These are phyloP conservation scores for Symphodus melops DNA, from an alignment of 2,113 vertebrate genomes.

Conservation along the genomic window DNA sequence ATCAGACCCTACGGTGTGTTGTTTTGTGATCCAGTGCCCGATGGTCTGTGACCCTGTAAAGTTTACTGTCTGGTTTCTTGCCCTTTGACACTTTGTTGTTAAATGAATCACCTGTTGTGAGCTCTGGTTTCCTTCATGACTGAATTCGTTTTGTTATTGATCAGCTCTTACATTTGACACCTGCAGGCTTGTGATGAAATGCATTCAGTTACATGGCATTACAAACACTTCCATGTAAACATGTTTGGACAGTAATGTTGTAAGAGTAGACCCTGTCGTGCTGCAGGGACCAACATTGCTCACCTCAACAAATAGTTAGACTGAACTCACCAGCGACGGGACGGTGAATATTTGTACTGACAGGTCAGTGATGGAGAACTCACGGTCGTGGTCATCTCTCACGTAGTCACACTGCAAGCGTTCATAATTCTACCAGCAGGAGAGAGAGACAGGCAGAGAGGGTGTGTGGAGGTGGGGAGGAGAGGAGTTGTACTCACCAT, in stretches of 20 bases:
- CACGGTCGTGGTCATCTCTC: conserved; percentile 97
- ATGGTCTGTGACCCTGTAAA: too few relatives aligned
- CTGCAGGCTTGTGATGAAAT: background rate
- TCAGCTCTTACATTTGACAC: background rate
- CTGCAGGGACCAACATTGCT: background rate
- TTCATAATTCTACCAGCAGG: conserved; percentile 93
- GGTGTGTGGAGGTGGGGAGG: conserved; percentile 73
- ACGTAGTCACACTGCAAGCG: conserved; percentile 97
- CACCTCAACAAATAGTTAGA: conserved; percentile 2
- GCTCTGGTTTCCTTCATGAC: too few relatives aligned
- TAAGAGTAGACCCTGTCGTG: background rate
- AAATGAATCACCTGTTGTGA: too few relatives aligned
- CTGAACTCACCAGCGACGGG: conserved; percentile 93
- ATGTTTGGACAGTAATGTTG: too few relatives aligned
- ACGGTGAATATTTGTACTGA: conserved; percentile 99
- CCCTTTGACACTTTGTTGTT: too few relatives aligned
- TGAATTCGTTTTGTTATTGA: too few relatives aligned
- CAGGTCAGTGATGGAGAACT: conserved; percentile 97
- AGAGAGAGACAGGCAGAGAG: conserved; percentile 85
- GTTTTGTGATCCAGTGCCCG: too few relatives aligned
- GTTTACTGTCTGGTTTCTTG: too few relatives aligned
- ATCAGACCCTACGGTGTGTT: too few relatives aligned
- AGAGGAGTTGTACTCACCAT: conserved; percentile 93
- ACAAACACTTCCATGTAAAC: too few relatives aligned
- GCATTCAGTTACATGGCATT: too few relatives aligned